phyloP scores from a whole-genome alignment of 2,113 vertebrate species.

The Corvus moneduloides region DNA sequence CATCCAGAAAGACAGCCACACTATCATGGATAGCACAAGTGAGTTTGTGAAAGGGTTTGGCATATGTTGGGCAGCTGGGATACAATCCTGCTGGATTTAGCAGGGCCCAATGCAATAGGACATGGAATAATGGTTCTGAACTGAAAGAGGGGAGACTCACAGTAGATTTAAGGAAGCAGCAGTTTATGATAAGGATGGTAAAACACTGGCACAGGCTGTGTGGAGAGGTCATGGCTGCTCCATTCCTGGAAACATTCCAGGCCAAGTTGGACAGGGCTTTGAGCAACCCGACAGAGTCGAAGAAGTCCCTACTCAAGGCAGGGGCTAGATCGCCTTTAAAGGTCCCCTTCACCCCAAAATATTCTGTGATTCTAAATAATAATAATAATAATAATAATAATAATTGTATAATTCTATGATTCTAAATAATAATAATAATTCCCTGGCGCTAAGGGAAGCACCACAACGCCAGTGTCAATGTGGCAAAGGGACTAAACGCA shows the following conservation, averaged over 20 bases:
- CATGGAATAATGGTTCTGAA: background rate
- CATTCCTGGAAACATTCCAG: background rate
- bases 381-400: background rate
- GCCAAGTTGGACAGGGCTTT: background rate
- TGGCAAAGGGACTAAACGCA: background rate
- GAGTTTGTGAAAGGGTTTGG: slow-evolving; percentile 35
- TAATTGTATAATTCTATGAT: background rate
- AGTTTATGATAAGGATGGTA: too few relatives aligned
- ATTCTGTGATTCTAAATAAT: background rate
- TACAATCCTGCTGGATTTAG: background rate
- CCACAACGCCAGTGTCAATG: background rate
- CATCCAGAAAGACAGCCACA: background rate
- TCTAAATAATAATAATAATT: background rate
- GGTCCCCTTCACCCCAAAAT: background rate
- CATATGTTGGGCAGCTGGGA: slow-evolving; percentile 21
- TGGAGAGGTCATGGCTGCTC: background rate
- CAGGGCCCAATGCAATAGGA: background rate
- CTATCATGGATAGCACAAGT: background rate
- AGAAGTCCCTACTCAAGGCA: background rate
- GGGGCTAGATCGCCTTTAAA: background rate
- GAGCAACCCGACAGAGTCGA: background rate
- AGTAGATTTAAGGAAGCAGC: background rate
- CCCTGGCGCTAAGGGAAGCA: background rate
- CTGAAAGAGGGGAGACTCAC: background rate
- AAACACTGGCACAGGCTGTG: background rate